Evolutionary conservation across 2,113 vertebrate species (phyloP).

Genomic region (Leucopsar rothschildi): DNA sequence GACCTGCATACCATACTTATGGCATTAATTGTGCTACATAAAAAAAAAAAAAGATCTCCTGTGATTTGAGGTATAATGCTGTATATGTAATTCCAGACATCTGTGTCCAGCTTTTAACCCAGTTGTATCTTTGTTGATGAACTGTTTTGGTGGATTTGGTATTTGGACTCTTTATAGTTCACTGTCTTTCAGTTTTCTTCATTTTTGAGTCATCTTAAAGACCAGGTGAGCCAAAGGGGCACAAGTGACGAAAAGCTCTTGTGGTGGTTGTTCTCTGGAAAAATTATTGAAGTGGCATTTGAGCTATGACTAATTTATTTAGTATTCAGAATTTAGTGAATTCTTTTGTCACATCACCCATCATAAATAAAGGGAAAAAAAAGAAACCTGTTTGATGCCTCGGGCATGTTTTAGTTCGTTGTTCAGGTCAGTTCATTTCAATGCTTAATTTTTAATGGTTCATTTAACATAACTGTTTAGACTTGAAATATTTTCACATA

Average conservation of each 20-base stretch:
- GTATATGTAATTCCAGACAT: not conserved
- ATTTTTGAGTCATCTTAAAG: not conserved
- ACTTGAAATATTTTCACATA: slow-evolving; percentile 66
- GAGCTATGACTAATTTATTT: slow-evolving; percentile 74
- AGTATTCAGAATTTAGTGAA: slow-evolving; percentile 71
- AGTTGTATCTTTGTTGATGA: not conserved
- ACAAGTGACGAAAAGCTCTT: not conserved
- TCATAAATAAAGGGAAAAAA: slow-evolving; percentile 72
- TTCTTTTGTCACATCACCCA: slow-evolving; percentile 63
- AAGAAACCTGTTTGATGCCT: slow-evolving; percentile 71
- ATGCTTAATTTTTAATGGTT: slow-evolving; percentile 72
- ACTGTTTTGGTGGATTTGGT: not conserved
- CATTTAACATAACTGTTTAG: slow-evolving; percentile 66
- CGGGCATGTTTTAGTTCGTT: slow-evolving; percentile 66
- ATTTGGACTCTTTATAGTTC: not conserved
- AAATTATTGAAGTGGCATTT: slow-evolving; percentile 61
- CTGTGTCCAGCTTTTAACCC: not conserved
- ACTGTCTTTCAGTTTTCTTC: not conserved
- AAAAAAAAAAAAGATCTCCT: too few species aligned
- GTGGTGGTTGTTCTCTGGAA: slow-evolving; percentile 20
- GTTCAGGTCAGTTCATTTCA: slow-evolving; percentile 77
- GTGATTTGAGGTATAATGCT: fast-evolving
- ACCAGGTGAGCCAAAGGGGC: slow-evolving; percentile 21
- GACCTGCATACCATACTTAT: not conserved
- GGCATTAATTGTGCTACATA: not conserved